Base-by-base conservation (phyloP, 2,888 invertebrate genomes). In the Thumatha senex region DNA sequence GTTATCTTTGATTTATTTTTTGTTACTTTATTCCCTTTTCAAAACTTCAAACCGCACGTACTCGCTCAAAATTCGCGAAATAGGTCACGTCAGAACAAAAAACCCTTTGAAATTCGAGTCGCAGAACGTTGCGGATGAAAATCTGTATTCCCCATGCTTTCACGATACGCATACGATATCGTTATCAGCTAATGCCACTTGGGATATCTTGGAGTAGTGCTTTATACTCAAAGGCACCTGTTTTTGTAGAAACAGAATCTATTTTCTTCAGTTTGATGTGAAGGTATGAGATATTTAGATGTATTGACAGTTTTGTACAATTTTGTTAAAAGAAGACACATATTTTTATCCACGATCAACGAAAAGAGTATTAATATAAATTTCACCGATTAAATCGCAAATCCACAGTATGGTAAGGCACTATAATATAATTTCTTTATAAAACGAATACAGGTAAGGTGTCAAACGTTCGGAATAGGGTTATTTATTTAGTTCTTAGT, bases 131-230 rank as follows among this genome's bases (percentile, higher is more conserved):
- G 79, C 71, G 72, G 72, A 84, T 84, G 81, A 61, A 80, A 89
- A 87, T 90, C 88, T 83, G 83, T 76, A 89, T 84, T 83, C 89
- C 89, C 89, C 82, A 81, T 84, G 86, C 89, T 89, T 88, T 88
- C 81, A 87, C 84, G 87, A 86, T 86, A 75, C 86, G 86, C 76
- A 88, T 87, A 86, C 88, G 82, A 81, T 88, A 86, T 84, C 78
- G 86, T 86, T 89, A 88, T 88, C 84, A 80, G 61, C 72, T 88
- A 88, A 89, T 87, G 82, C 75, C 90, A 84, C 90, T 77, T 80
- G 90, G 90, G 90, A 90, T 53, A 53, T 80, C 63, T 59, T 34
- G 45, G 72, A 80, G 80, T 88, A 88, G 83, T 85, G 82, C 87
- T 87, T 87, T 87, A 86, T 85, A 77, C 78, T 84, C 89, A 90